A percentile compares a stretch with the other conserved stretches of the same genome.
These are phyloP conservation scores for Porites rus DNA, from an alignment of 92 coral and sea anemone genomes.

Conservation along the genomic window DNA sequence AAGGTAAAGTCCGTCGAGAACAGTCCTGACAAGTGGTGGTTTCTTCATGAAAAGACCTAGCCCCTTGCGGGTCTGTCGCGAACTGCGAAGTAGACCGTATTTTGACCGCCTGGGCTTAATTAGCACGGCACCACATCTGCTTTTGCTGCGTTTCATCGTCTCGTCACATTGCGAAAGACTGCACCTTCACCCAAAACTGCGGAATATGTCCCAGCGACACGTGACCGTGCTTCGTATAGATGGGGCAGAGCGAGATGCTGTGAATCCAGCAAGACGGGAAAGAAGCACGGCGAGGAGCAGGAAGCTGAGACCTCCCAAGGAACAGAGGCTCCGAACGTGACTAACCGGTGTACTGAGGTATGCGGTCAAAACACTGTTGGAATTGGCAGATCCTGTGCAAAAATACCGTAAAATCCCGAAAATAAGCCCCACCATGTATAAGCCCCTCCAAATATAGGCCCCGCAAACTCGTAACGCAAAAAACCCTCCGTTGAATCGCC, in stretches of 20 bases:
- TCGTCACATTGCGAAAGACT: too few species aligned
- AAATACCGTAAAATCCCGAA: too few species aligned
- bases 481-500: too few species aligned
- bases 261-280: background rate
- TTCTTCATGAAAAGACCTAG: slow-evolving; percentile 60
- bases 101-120: slow-evolving; percentile 30
- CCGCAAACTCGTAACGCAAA: too few species aligned
- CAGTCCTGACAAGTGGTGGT: slow-evolving; percentile 55
- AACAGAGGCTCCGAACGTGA: background rate
- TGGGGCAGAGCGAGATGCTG: background rate
- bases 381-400: too few species aligned
- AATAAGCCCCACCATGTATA: too few species aligned
- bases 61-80: slow-evolving; percentile 62
- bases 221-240: slow-evolving; percentile 52
- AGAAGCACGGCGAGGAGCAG: slow-evolving; percentile 28
- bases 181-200: slow-evolving; percentile 20
- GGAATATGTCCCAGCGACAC: slow-evolving; percentile 35
- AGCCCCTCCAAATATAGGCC: too few species aligned
- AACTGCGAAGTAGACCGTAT: slow-evolving; percentile 28
- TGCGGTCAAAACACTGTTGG: slow-evolving; percentile 24
- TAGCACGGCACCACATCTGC: slow-evolving; percentile 35
- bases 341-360: slow-evolving; percentile 56
- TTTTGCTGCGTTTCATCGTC: too few species aligned
- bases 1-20: slow-evolving; percentile 1
- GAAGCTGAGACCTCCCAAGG: background rate